Percentiles rank a stretch among this genome's conserved stretches.
Evolutionary conservation across 2,113 vertebrate genomes (phyloP).

Genomic region (Cygnus buccinator): DNA sequence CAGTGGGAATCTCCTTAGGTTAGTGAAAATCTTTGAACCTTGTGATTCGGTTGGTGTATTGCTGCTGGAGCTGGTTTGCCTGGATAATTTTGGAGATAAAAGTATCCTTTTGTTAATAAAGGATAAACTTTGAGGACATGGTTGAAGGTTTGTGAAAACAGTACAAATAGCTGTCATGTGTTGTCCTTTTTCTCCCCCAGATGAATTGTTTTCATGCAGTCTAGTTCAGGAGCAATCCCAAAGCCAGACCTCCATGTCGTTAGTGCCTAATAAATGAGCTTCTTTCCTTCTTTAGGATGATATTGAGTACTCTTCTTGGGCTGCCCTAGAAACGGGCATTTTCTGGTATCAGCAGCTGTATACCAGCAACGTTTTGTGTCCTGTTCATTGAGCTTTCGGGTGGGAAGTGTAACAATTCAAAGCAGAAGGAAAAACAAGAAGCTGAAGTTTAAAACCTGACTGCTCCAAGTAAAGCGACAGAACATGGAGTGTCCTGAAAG

Average conservation of each 20-base stretch:
- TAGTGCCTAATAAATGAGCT: not conserved
- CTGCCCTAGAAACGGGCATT: not conserved
- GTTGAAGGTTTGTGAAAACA: not conserved
- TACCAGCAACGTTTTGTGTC: not conserved
- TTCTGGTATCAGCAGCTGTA: not conserved
- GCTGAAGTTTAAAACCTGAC: not conserved
- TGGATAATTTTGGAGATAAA: not conserved
- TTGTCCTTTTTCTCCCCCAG: not conserved
- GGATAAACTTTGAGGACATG: not conserved
- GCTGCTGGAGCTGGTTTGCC: not conserved
- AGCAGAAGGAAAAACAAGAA: not conserved
- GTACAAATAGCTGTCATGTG: not conserved
- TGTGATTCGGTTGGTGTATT: not conserved
- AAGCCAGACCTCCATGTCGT: not conserved
- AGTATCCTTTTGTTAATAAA: not conserved
- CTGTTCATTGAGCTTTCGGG: not conserved
- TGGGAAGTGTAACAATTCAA: not conserved
- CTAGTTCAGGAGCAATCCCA: not conserved
- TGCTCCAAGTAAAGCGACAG: not conserved
- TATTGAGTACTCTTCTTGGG: too few relatives aligned
- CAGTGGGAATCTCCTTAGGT: not conserved
- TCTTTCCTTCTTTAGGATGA: not conserved
- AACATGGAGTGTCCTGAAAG: not conserved
- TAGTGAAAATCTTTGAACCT: not conserved
- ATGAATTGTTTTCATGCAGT: rapidly evolving